Evolutionary conservation across 2,888 invertebrate species (phyloP), one percentile per base, ranked within the genome.

Genomic region (Tiliacea aurago): DNA sequence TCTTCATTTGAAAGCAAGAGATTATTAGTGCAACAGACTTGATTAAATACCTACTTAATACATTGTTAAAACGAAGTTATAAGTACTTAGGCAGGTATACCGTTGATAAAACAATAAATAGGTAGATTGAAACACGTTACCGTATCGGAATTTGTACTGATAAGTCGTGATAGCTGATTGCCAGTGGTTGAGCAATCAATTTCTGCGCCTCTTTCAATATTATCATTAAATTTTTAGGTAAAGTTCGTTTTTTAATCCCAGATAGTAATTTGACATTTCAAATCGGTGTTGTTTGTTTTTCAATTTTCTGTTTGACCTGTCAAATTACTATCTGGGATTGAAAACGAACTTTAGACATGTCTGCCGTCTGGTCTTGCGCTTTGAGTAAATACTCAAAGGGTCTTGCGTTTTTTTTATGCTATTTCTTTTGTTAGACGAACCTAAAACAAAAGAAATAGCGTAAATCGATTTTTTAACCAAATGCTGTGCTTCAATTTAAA

Each of bases 101-200:
- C 10, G 11, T 70, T 58, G 86, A 81, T 76, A 80, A 76, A 78
- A 86, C 77, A 86, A 78, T 73, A 79, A 73, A 69, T 73, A 53
- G 62, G 37, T 61, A 71, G 41, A 78, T 65, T 70, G 68, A 62
- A 78, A 85, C 82, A 84, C 84, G 82, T 76, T 84, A 81, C 59
- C 66, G 64, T 73, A 65, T 72, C 76, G 78, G 80, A 78, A 85
- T 85, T 82, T 53, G 61, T 69, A 62, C 71, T 80, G 80, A 80
- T 80, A 82, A 82, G 62, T 72, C 71, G 47, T 81, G 82, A 82
- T 85, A 84, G 72, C 65, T 66, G 62, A 68, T 78, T 71, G 70
- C 75, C 72, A 11, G 53, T 18, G n/a, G 59, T 83, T 78, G 67
- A 83, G 75, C 75, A 80, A 84, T 85, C 77, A 62, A 71, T 65